phyloP scores from a whole-genome alignment of 2,113 vertebrate genomes.

The Capricornis sumatraensis region DNA sequence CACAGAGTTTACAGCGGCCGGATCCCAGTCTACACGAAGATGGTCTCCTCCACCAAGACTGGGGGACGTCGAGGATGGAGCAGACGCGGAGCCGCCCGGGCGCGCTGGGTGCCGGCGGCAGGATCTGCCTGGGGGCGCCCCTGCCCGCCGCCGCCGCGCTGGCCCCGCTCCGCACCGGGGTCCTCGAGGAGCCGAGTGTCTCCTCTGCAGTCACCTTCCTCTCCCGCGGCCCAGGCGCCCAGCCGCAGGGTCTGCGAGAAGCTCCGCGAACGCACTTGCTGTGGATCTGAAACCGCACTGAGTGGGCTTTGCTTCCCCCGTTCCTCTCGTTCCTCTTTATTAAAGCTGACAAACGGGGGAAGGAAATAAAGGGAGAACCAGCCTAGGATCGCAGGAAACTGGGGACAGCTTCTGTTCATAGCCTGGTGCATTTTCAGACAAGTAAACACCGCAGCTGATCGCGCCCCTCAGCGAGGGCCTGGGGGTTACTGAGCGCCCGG shows the following conservation, averaged over 20 bases:
- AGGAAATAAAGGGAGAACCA: constrained; percentile 63
- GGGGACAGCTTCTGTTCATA: constrained; percentile 72
- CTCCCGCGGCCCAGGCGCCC: background rate
- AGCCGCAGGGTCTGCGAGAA: background rate
- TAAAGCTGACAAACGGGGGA: background rate
- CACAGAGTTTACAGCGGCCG: background rate
- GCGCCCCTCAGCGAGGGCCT: constrained; percentile 60
- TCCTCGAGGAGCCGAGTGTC: background rate
- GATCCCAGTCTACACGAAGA: too few species aligned
- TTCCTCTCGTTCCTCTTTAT: background rate
- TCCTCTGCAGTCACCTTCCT: background rate
- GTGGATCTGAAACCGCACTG: background rate
- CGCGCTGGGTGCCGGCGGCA: background rate
- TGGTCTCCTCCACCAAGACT: background rate
- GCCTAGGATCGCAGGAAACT: constrained; percentile 59
- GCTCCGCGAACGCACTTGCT: background rate
- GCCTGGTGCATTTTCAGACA: constrained; percentile 69
- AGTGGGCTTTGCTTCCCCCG: background rate
- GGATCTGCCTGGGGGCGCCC: background rate
- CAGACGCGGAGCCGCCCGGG: background rate
- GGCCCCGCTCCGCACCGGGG: background rate
- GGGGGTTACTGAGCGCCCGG: constrained; percentile 66
- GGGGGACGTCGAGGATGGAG: too few species aligned
- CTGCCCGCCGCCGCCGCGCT: accelerated
- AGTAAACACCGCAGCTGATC: constrained; percentile 73